Conservation (phyloP, 1,140 invertebrate genomes). For the Lordiphosa stackelbergi region DNA sequence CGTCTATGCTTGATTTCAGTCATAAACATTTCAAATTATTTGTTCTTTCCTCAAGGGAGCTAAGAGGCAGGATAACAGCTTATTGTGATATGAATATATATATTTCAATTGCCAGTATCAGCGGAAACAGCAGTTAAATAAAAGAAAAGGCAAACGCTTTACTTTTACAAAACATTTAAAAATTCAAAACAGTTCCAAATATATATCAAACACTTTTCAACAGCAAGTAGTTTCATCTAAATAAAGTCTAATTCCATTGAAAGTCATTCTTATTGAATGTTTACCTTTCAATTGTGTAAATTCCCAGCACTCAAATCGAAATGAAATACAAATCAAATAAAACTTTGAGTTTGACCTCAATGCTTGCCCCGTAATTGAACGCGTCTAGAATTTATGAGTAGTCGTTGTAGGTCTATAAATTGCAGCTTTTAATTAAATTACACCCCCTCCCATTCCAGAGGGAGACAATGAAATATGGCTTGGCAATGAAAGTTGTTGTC, state of each 20-base stretch:
- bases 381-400: slow-evolving; percentile 57
- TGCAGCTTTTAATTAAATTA: slow-evolving; percentile 64
- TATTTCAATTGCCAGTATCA: too few species aligned
- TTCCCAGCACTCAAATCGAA: slow-evolving; percentile 10
- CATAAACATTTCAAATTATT: too few species aligned
- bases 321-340: slow-evolving; percentile 41
- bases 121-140: too few species aligned
- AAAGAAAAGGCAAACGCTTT: too few species aligned
- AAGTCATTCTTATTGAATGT: not conserved
- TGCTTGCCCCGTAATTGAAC: slow-evolving; percentile 49
- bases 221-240: not conserved
- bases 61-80: too few species aligned
- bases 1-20: too few species aligned
- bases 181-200: too few species aligned
- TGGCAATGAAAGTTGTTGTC: slow-evolving; percentile 44
- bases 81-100: too few species aligned
- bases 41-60: too few species aligned
- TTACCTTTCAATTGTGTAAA: not conserved
- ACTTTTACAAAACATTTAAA: too few species aligned
- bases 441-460: not conserved
- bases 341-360: slow-evolving; percentile 37
- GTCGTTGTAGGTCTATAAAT: slow-evolving; percentile 49
- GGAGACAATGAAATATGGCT: slow-evolving; percentile 3
- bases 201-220: too few species aligned
- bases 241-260: not conserved